A percentile compares a stretch with the other conserved stretches of the same genome.
Conservation (phyloP, 2,113 vertebrate genomes). For the Pipra filicauda region DNA sequence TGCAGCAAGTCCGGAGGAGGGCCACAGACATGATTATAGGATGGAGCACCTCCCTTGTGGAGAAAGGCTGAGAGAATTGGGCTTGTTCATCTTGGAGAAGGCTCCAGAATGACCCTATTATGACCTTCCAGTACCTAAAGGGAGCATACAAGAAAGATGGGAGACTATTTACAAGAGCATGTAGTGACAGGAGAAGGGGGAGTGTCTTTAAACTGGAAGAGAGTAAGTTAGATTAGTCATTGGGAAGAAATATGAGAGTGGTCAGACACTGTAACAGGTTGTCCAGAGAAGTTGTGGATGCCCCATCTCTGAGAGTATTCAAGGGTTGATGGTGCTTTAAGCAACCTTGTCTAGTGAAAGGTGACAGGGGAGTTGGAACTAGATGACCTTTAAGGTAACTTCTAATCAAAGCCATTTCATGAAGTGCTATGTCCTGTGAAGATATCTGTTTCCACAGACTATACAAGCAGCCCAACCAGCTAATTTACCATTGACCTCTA, state of each 20-base stretch:
- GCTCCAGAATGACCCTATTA: background rate
- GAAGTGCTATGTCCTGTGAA: background rate
- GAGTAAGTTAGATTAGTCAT: background rate
- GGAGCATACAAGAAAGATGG: background rate
- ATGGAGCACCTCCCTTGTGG: background rate
- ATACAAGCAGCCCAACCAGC: background rate
- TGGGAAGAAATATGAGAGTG: background rate
- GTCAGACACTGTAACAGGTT: background rate
- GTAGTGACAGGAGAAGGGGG: background rate
- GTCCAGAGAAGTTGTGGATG: background rate
- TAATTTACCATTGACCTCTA: background rate
- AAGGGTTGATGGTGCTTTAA: background rate
- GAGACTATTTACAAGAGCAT: background rate
- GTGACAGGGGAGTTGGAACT: background rate
- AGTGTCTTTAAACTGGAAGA: background rate
- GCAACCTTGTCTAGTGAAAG: background rate
- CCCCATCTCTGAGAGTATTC: fast-evolving
- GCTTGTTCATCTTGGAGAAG: background rate
- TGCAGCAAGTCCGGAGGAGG: background rate
- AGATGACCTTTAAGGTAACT: background rate
- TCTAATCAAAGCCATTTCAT: background rate
- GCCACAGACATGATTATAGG: background rate
- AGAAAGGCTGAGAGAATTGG: background rate
- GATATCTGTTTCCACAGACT: background rate
- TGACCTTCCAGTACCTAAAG: background rate